Conservation (phyloP, 2,797 vertebrate genomes). For the Takifugu rubripes region DNA sequence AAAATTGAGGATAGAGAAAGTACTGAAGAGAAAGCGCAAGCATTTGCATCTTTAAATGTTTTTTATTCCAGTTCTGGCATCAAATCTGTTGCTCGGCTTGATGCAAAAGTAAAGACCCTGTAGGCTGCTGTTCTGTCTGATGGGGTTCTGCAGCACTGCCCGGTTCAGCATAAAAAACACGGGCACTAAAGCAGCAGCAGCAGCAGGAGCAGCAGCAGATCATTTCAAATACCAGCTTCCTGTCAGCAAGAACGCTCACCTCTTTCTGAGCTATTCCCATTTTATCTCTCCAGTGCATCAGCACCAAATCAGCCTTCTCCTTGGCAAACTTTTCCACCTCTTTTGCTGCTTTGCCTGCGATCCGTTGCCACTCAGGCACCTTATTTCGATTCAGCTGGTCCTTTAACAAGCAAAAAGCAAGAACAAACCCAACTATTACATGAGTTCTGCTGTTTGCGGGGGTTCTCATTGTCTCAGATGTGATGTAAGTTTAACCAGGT, state of each 20-base stretch:
- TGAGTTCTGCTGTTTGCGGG: not conserved
- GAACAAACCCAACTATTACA: not conserved
- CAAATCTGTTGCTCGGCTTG: slow-evolving; percentile 12
- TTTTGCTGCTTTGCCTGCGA: slow-evolving; percentile 98
- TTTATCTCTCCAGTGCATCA: slow-evolving; percentile 99
- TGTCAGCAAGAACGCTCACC: slow-evolving; percentile 72
- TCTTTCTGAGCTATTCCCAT: slow-evolving; percentile 99
- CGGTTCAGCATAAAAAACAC: slow-evolving; percentile 32
- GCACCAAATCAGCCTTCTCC: slow-evolving; percentile 93
- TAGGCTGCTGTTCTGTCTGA: slow-evolving; percentile 5
- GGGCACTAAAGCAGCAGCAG: slow-evolving; percentile 5
- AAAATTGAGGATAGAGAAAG: not conserved
- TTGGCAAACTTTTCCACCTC: slow-evolving; percentile 99
- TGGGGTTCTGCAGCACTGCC: slow-evolving; percentile 25
- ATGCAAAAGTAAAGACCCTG: slow-evolving; percentile 31
- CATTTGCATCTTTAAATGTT: too few species aligned
- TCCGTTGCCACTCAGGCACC: slow-evolving; percentile 95
- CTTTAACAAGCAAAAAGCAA: slow-evolving; percentile 61
- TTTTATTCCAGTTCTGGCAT: slow-evolving; percentile 1
- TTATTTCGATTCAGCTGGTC: slow-evolving; percentile 96
- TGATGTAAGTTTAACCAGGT: slow-evolving; percentile 34
- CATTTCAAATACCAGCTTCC: not conserved
- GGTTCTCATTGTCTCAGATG: not conserved
- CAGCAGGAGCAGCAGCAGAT: slow-evolving; percentile 18
- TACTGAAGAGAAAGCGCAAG: not conserved